Evolutionary conservation across 53 echinoderm and acorn worm genomes (phyloP), one percentile per base, ranked within the genome.

Genomic region (Echinometra lucunter): DNA sequence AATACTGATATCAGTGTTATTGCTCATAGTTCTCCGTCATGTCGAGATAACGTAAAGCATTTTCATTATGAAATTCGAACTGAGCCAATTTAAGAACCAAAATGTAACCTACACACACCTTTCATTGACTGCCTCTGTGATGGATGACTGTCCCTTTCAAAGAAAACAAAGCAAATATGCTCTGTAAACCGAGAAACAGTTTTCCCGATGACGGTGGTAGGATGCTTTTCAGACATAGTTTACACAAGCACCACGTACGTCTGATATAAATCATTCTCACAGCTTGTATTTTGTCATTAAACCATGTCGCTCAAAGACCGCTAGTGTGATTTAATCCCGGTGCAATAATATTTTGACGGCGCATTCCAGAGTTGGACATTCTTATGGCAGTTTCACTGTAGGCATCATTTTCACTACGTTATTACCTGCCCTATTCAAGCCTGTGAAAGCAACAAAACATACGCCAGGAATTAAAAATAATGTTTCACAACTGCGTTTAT

Each of bases 81-180:
- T 19, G 23, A 78, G 38, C 75, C 40, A 75, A 75, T 83, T 49
- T 83, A 83, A 75, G 37, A 83, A 83, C 49, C 42, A 3, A 85
- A 37, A 13, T 30, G 53, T 13, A 45, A 85, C 1, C 85, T 30
- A 44, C 4, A 44, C 4, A 85, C 45, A 47, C 53, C 30, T 13
- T 49, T 49, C 85, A 85, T 49, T 47, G 85, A 45, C 85, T 53
- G 12, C 78, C 8, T 42, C n/a, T 49, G 40, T 42, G 49, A 45
- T n/a, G 15, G 30, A 85, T 28, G 30, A 28, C 49, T 45, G 28
- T 13, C 12, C 45, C 27, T 85, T 85, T 85, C 85, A 85, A 6
- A 28, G 85, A 85, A 85, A 85, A 49, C 85, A 85, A 85, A 85
- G 49, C 85, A 85, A 85, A 49, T 85, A 85, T 85, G 49, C 45